Base-by-base conservation (phyloP, 1,140 invertebrate species). In the Drosophila equinoxialis region DNA sequence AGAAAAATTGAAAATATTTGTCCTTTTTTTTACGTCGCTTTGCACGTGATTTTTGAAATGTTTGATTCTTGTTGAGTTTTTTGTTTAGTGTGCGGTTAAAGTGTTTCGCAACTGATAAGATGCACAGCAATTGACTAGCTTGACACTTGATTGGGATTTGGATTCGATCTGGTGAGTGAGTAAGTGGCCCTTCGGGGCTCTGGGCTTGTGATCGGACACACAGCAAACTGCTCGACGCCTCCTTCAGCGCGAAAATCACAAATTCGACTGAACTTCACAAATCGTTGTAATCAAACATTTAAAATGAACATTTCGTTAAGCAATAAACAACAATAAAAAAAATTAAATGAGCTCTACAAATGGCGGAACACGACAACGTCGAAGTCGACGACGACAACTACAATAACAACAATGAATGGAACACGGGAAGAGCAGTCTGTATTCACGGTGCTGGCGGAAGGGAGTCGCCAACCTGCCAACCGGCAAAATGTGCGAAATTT, bases 271-370 rank as follows among this genome's bases (percentile, higher is more conserved):
- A 90, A 90, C 74, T 90, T 79, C 83, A 81, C 83, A 90, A 87
- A 90, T 84, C 87, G 77, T 90, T 90, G 87, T 90, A 90, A 90
- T 90, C 87, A 90, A 90, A 90, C 87, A 90, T 90, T 90, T 90
- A 87, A 90, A 90, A 90, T 77, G 83, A 90, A 86, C 77, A 70
- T 67, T 81, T 85, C 71, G 81, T 79, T 85, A 61, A 90, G 84
- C 85, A 90, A 87, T 87, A 87, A 89, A 89, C 85, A 89, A 89
- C 85, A 89, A 87, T 87, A 84, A 87, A 87, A 83, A 77, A 73
- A 30, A 30, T 30, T 87, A 84, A 89, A 87, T 90, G 71, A 87
- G 74, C 80, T 79, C 80, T 89, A 87, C 84, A 87, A 87, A 87
- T 80, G 80, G 84, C 83, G 79, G 84, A 86, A 72, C 83, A 86